Conservation (phyloP, 2,888 invertebrate genomes). For the Ectobius pallidus region DNA sequence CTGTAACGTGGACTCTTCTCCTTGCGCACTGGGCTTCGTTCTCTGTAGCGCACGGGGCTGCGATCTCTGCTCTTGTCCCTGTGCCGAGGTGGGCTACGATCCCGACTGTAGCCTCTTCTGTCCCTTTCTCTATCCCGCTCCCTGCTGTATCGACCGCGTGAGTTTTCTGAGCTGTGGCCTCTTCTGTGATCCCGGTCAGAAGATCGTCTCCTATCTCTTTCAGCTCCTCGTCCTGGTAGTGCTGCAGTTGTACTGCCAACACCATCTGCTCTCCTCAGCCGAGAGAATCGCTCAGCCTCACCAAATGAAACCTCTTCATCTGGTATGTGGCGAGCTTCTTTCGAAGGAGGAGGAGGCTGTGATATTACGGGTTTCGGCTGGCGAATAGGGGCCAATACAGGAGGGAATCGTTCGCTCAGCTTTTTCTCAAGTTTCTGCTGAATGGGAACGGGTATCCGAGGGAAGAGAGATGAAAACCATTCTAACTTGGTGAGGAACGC, state of each 20-base stretch:
- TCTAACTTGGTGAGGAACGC: slow-evolving; percentile 95
- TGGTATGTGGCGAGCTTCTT: slow-evolving; percentile 51
- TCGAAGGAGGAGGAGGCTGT: slow-evolving; percentile 48
- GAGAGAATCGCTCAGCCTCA: slow-evolving; percentile 52
- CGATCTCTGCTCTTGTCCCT: slow-evolving; percentile 41
- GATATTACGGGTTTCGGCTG: slow-evolving; percentile 43
- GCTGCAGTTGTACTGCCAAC: slow-evolving; percentile 46
- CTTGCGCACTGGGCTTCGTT: slow-evolving; percentile 50
- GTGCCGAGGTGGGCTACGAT: slow-evolving; percentile 36
- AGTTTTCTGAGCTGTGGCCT: slow-evolving; percentile 48
- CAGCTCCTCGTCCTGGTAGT: slow-evolving; percentile 47
- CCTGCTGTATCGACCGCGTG: slow-evolving; percentile 50
- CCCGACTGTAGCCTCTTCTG: slow-evolving; percentile 47
- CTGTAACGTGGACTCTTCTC: slow-evolving; percentile 53
- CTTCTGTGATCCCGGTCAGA: slow-evolving; percentile 43
- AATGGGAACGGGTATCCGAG: slow-evolving; percentile 97
- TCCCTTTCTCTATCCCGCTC: no score
- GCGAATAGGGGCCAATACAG: slow-evolving; percentile 53
- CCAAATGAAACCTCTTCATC: slow-evolving; percentile 56
- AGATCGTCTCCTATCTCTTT: slow-evolving; percentile 46
- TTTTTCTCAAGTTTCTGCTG: slow-evolving; percentile 86
- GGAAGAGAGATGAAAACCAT: slow-evolving; percentile 99
- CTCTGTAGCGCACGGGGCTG: slow-evolving; percentile 47
- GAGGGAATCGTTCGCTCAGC: slow-evolving; percentile 65
- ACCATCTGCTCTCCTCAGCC: slow-evolving; percentile 40